Evolutionary conservation across 2,797 vertebrate genomes (phyloP).

Genomic region (Acropternis orthonyx): DNA sequence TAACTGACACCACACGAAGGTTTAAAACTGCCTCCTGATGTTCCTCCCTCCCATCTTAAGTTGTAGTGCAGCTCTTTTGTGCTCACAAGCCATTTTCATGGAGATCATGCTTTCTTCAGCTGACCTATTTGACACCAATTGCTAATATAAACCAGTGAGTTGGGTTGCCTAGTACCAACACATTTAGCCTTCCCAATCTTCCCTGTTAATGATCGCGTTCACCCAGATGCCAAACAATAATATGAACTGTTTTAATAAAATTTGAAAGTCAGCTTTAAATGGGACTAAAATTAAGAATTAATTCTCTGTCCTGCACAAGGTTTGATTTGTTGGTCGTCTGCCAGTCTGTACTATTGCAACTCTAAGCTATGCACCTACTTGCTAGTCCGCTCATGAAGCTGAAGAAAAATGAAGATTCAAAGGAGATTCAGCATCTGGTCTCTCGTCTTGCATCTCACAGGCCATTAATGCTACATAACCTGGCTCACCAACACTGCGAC

Average conservation of each 20-base stretch:
- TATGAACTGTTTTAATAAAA: not conserved
- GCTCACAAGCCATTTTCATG: not conserved
- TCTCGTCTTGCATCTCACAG: not conserved
- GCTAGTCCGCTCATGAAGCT: not conserved
- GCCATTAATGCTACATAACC: not conserved
- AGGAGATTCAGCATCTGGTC: not conserved
- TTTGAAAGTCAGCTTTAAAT: not conserved
- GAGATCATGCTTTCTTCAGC: not conserved
- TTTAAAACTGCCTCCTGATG: not conserved
- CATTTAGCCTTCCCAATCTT: not conserved
- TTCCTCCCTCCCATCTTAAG: not conserved
- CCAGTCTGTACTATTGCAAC: not conserved
- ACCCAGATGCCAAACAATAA: not conserved
- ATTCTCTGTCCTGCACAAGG: not conserved
- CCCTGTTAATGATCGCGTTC: not conserved
- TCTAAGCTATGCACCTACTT: not conserved
- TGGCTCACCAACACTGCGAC: not conserved
- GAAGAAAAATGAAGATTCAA: not conserved
- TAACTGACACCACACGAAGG: not conserved
- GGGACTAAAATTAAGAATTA: not conserved
- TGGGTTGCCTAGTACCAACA: not conserved
- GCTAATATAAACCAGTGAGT: not conserved
- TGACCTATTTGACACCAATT: not conserved
- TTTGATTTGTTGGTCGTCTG: not conserved
- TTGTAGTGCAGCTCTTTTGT: not conserved